Evolutionary conservation across 53 echinoderm and acorn worm genomes (phyloP).

Genomic region (Stichopus horrens): DNA sequence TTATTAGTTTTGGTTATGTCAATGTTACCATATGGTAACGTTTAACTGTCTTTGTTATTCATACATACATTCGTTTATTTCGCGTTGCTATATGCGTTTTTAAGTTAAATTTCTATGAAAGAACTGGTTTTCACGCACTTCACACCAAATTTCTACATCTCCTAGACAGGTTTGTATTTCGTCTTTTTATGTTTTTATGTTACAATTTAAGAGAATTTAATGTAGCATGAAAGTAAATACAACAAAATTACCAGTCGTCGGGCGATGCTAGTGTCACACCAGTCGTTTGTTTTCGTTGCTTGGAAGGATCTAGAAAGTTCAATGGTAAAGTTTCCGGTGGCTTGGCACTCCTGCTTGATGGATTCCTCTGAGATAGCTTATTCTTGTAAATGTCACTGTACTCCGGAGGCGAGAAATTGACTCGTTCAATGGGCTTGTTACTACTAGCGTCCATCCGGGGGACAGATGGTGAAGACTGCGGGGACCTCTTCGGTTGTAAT

Average conservation of each 20-base stretch:
- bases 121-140: slow-evolving; percentile 40
- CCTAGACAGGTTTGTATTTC: not conserved
- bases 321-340: slow-evolving; percentile 26
- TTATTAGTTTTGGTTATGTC: too few species aligned
- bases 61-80: not conserved
- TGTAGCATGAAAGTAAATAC: not conserved
- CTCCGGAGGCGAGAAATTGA: slow-evolving; percentile 21
- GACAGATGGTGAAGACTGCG: not conserved
- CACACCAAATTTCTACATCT: slow-evolving; percentile 27
- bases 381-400: slow-evolving; percentile 14
- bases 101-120: slow-evolving; percentile 25
- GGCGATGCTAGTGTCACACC: slow-evolving; percentile 22
- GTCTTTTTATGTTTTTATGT: not conserved
- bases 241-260: slow-evolving; percentile 29
- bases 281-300: slow-evolving; percentile 29
- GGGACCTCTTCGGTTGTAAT: not conserved
- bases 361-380: not conserved
- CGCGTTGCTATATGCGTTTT: not conserved
- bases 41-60: too few species aligned
- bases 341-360: not conserved
- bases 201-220: not conserved
- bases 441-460: not conserved
- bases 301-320: slow-evolving; percentile 38
- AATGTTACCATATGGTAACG: too few species aligned
- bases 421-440: slow-evolving; percentile 21